phyloP scores from a whole-genome alignment of 2,888 invertebrate species.

The Drosophila sordidula region DNA sequence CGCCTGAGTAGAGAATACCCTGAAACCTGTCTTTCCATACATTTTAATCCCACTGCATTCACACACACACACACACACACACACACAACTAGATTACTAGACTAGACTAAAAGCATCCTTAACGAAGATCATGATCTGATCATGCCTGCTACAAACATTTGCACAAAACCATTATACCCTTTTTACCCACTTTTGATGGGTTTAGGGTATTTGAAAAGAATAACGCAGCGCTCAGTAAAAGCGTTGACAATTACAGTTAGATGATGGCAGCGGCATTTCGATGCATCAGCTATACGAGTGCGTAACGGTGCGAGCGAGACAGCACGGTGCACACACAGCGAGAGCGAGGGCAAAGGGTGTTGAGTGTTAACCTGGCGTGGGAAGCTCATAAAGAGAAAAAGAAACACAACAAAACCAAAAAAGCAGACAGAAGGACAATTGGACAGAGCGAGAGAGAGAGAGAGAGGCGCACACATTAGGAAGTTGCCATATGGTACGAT shows the following conservation, averaged over 20 bases:
- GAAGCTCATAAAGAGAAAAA: conserved; percentile 33
- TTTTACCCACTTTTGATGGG: too few relatives aligned
- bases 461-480: neutral
- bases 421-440: neutral
- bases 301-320: conserved; percentile 17
- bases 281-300: conserved; percentile 25
- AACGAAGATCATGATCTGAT: too few relatives aligned
- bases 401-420: neutral
- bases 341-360: conserved; percentile 15
- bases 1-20: too few relatives aligned
- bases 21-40: too few relatives aligned
- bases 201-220: too few relatives aligned
- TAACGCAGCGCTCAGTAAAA: neutral
- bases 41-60: too few relatives aligned
- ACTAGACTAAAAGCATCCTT: too few relatives aligned
- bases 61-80: too few relatives aligned
- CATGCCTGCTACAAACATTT: too few relatives aligned
- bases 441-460: neutral
- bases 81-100: too few relatives aligned
- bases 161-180: too few relatives aligned
- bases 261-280: conserved; percentile 11
- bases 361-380: conserved; percentile 30
- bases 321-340: conserved; percentile 10
- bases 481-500: conserved; percentile 12
- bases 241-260: conserved; percentile 47